Conservation (phyloP, 37 sponge, comb jelly and placozoan species). For the Axinella damicornis region DNA sequence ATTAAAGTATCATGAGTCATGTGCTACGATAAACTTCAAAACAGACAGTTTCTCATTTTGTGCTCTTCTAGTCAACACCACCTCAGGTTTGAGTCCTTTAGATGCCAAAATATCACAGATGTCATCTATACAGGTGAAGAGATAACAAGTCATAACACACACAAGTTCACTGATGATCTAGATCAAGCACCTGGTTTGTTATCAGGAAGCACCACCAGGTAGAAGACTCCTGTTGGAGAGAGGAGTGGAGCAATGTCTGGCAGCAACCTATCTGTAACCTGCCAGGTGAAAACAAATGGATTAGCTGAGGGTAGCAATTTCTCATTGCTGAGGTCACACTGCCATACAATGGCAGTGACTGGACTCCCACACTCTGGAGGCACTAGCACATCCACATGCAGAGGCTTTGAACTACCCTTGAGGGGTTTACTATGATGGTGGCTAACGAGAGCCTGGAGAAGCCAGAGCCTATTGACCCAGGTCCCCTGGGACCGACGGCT, state of each 20-base stretch:
- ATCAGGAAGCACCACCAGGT: conserved; percentile 77
- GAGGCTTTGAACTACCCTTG: too few species aligned
- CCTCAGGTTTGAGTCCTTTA: conserved; percentile 18
- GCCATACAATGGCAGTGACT: too few species aligned
- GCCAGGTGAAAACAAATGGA: neutral
- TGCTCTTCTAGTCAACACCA: conserved; percentile 45
- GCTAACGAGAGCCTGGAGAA: too few species aligned
- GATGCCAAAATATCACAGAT: conserved; percentile 11
- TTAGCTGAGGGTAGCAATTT: too few species aligned
- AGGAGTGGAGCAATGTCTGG: conserved; percentile 72
- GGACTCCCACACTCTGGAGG: too few species aligned
- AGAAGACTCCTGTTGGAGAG: conserved; percentile 81
- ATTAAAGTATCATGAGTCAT: too few species aligned
- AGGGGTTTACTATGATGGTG: too few species aligned
- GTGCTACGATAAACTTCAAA: conserved; percentile 50
- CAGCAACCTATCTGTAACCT: conserved; percentile 90
- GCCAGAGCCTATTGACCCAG: too few species aligned
- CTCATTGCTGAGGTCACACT: too few species aligned
- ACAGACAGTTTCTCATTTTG: conserved; percentile 51
- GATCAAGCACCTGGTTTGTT: conserved; percentile 79
- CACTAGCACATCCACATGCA: too few species aligned
- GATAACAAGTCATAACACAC: neutral
- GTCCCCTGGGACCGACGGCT: too few species aligned
- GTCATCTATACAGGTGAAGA: conserved; percentile 31
- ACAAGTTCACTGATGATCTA: neutral